phyloP scores from a whole-genome alignment of 2,113 vertebrate genomes.

The Heterochromis multidens region DNA sequence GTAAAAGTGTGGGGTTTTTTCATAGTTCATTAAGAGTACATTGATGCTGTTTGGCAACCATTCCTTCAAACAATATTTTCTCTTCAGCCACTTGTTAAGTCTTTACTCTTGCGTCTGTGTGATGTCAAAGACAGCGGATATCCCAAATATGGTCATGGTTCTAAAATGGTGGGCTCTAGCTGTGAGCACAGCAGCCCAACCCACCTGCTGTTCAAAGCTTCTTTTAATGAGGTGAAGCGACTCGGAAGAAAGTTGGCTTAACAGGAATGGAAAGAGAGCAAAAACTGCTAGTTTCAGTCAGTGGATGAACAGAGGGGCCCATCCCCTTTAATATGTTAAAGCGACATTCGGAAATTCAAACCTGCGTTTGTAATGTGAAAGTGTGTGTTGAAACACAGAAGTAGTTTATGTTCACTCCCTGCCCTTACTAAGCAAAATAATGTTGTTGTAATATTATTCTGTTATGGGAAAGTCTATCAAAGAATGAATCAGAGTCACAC shows the following conservation, averaged over 20 bases:
- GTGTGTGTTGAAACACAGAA: not conserved
- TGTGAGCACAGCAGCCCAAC: not conserved
- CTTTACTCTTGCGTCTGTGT: not conserved
- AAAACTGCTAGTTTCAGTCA: not conserved
- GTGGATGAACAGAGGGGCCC: not conserved
- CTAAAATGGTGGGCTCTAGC: fast-evolving
- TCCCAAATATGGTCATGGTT: not conserved
- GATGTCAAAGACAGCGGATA: not conserved
- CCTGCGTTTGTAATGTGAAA: not conserved
- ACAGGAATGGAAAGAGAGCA: not conserved
- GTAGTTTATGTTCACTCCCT: not conserved
- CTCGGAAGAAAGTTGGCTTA: not conserved
- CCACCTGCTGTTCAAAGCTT: not conserved
- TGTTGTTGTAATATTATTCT: not conserved
- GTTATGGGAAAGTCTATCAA: not conserved
- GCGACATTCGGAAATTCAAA: not conserved
- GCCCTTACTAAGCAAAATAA: not conserved
- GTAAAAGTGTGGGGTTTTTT: too few species aligned
- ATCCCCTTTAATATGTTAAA: not conserved
- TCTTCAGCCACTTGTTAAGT: not conserved
- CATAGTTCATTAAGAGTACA: too few species aligned
- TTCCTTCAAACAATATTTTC: not conserved
- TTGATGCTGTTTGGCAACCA: not conserved
- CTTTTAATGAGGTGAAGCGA: not conserved
- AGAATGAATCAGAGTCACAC: not conserved